A percentile compares a stretch with the other conserved stretches of the same genome.
Evolutionary conservation across 2,888 invertebrate genomes (phyloP).

Genomic region (Trissolcus brochymenae): DNA sequence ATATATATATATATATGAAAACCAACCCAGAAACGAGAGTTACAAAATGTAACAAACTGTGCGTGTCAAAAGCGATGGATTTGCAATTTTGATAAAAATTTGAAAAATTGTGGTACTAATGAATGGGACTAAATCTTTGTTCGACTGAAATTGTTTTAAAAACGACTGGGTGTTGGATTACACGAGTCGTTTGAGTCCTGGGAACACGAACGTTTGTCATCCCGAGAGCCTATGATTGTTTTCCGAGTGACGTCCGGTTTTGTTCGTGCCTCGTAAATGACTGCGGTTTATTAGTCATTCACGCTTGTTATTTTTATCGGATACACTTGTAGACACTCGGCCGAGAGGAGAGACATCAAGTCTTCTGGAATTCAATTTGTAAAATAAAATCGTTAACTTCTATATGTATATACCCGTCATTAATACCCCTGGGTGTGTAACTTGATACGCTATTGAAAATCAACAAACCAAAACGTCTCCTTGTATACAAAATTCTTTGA

Average conservation of each 20-base stretch:
- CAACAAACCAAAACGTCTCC: too few relatives aligned
- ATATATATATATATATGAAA: too few relatives aligned
- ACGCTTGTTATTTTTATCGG: slow-evolving; percentile 49
- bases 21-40: too few relatives aligned
- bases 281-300: slow-evolving; percentile 46
- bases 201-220: slow-evolving; percentile 44
- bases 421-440: too few relatives aligned
- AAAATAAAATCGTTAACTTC: slow-evolving; percentile 6
- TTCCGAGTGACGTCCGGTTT: slow-evolving; percentile 42
- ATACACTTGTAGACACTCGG: slow-evolving; percentile 33
- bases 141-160: too few relatives aligned
- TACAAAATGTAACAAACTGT: too few relatives aligned
- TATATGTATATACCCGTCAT: not conserved
- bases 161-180: slow-evolving; percentile 17
- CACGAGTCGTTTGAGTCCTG: slow-evolving; percentile 22
- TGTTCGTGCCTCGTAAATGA: slow-evolving; percentile 42
- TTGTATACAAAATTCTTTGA: too few relatives aligned
- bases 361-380: slow-evolving; percentile 3
- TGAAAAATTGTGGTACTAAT: too few relatives aligned
- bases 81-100: too few relatives aligned
- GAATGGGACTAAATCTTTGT: too few relatives aligned
- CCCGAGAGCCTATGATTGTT: slow-evolving; percentile 28
- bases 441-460: too few relatives aligned
- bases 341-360: not conserved
- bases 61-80: too few relatives aligned